Evolutionary conservation across 2,113 vertebrate genomes (phyloP), one percentile per base, ranked within the genome.

Genomic region (Cichladusa arquata): DNA sequence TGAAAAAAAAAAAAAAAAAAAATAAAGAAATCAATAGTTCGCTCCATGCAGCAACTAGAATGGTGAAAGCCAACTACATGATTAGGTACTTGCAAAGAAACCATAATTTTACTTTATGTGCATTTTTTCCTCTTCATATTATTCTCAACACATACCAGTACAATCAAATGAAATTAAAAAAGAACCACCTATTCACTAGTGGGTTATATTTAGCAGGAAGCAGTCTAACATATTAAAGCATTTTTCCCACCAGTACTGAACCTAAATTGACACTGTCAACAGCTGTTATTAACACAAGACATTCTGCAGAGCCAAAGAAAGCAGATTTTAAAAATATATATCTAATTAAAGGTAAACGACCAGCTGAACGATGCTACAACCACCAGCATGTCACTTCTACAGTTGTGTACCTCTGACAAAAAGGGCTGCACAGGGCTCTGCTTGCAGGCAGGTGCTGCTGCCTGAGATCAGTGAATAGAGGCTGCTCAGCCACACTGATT

Each of bases 241-340:
- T 93, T 96, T 95, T 95, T 85, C 40, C 84, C 31, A 81, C 56
- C 36, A 84, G 58, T 38, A 81, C 69, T 86, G 76, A 96, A 86
- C 53, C 40, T 93, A 74, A 94, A 97, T 42, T 57, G 84, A 97
- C 58, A 92, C 14, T 70, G 44, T 85, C 94, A 96, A 77, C 84
- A 93, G 94, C 84, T 56, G 45, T 87, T 80, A 93, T 77, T 93
- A 92, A 71, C 28, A 85, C 25, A 65, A 87, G 70, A 60, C 42
- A 80, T 72, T 72, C 70, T 78, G 34, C 79, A 93, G 76, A 91
- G 42, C 62, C 36, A 94, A 95, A 73, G 22, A 69, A 95, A 90
- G 47, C 11, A 44, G 54, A 61, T 40, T 44, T 8, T 15, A 22
- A 33, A 88, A 10, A n/a, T 26, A 54, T 15, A 5, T 53, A 56